phyloP scores from a whole-genome alignment of 2,888 invertebrate genomes.

The Zygothrica quintamaculata region DNA sequence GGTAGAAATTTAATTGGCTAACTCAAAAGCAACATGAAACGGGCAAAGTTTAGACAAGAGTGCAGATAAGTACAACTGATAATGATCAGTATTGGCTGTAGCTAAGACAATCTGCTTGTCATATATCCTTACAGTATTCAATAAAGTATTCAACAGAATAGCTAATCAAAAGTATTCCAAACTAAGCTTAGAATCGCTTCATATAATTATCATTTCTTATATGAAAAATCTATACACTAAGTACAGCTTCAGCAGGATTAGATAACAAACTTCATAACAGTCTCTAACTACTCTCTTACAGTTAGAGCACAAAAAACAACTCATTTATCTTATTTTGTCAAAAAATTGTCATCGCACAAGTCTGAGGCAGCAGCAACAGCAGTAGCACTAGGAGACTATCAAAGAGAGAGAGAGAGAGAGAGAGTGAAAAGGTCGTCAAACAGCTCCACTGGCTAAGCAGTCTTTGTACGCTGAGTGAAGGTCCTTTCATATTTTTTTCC shows the following conservation, averaged over 20 bases:
- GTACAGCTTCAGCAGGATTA: background rate
- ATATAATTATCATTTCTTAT: too few species aligned
- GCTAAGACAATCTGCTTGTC: too few species aligned
- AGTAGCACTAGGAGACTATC: background rate
- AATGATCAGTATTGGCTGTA: too few species aligned
- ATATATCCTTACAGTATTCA: too few species aligned
- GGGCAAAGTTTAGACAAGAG: too few species aligned
- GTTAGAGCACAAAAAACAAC: slow-evolving; percentile 39
- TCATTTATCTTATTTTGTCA: slow-evolving; percentile 83
- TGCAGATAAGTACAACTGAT: too few species aligned
- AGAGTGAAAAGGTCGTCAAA: slow-evolving; percentile 56
- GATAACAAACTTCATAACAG: background rate
- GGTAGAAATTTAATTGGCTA: too few species aligned
- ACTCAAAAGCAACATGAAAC: too few species aligned
- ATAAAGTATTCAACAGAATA: too few species aligned
- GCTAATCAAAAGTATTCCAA: too few species aligned
- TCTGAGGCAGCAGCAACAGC: slow-evolving; percentile 10
- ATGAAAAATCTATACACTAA: background rate
- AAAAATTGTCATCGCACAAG: slow-evolving; percentile 75
- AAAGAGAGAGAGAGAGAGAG: slow-evolving; percentile 3
- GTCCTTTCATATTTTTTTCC: background rate
- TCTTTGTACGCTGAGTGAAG: slow-evolving; percentile 18
- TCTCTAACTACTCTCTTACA: slow-evolving; percentile 3
- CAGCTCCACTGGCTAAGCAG: slow-evolving; percentile 67
- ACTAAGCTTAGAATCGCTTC: too few species aligned